Evolutionary conservation across 2,888 invertebrate genomes (phyloP).

Genomic region (Camponotus fellah): DNA sequence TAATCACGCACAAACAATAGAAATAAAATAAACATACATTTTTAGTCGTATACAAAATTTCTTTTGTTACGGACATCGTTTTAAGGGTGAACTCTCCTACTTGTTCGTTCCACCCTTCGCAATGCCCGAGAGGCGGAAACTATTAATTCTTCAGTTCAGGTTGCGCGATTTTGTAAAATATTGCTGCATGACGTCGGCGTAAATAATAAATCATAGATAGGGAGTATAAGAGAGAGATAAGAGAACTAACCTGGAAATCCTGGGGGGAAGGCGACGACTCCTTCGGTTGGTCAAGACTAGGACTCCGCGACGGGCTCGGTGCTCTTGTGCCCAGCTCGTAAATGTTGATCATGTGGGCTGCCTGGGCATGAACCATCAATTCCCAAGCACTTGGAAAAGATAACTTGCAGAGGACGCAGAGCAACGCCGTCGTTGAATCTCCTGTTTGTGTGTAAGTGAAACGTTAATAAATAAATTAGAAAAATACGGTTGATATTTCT

Average conservation of each 20-base stretch:
- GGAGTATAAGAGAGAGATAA: constrained; percentile 7
- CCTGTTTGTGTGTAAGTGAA: constrained; percentile 47
- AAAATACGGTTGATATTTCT: background rate
- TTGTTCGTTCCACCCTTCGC: constrained; percentile 13
- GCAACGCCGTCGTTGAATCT: constrained; percentile 86
- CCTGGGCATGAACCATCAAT: constrained; percentile 90
- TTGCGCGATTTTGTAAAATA: constrained; percentile 46
- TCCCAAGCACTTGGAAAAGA: constrained; percentile 90
- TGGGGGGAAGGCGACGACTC: constrained; percentile 80
- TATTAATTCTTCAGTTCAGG: constrained; percentile 46
- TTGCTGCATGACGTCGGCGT: constrained; percentile 31
- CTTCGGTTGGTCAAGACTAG: constrained; percentile 80
- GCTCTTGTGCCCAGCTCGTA: constrained; percentile 88
- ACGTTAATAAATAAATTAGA: constrained; percentile 27
- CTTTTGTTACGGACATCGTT: constrained; percentile 10
- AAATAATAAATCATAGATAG: constrained; percentile 51
- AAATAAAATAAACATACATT: background rate
- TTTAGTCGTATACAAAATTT: background rate
- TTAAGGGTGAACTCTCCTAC: constrained; percentile 9
- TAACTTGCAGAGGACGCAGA: constrained; percentile 90
- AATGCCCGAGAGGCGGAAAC: constrained; percentile 24
- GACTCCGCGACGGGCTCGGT: constrained; percentile 80
- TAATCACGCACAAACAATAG: background rate
- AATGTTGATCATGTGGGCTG: constrained; percentile 90
- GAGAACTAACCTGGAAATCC: constrained; percentile 71